These are phyloP conservation scores for Drosophila neotestacea DNA, from an alignment of 2,888 invertebrate genomes.

Conservation along the genomic window DNA sequence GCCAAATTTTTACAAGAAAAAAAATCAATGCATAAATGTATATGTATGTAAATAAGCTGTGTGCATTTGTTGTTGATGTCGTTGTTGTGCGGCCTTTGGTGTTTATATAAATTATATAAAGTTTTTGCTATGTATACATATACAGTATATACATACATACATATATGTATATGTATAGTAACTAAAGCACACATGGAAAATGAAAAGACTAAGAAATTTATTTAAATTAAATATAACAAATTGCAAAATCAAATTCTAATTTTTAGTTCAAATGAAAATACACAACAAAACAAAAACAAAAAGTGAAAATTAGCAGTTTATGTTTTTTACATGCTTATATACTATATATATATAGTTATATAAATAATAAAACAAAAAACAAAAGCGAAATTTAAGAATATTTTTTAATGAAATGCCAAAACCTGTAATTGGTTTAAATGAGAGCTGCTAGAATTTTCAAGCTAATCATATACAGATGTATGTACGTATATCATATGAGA, in stretches of 20 bases:
- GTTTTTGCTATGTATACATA: constrained; percentile 77
- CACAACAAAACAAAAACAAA: constrained; percentile 20
- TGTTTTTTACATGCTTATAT: constrained; percentile 55
- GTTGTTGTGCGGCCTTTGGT: constrained; percentile 42
- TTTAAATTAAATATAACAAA: constrained; percentile 67
- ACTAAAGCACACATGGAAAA: constrained; percentile 81
- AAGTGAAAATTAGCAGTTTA: constrained; percentile 26
- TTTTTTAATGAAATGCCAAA: constrained; percentile 70
- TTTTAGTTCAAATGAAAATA: constrained; percentile 62
- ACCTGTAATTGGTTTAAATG: constrained; percentile 58
- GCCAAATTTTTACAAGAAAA: constrained; percentile 62
- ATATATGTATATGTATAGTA: constrained; percentile 67
- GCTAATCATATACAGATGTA: constrained; percentile 30
- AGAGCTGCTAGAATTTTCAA: constrained; percentile 74
- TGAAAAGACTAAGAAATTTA: constrained; percentile 81
- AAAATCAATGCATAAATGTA: constrained; percentile 21
- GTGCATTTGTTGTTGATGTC: constrained; percentile 25
- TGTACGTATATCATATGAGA: constrained; percentile 26
- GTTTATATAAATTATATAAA: constrained; percentile 69
- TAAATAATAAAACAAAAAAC: constrained; percentile 10
- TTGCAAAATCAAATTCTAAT: constrained; percentile 63
- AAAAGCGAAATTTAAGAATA: constrained; percentile 47
- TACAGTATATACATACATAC: constrained; percentile 34
- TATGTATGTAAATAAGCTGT: constrained; percentile 26
- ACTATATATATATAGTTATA: constrained; percentile 13